These are phyloP conservation scores for Columba livia DNA, from an alignment of 2,113 vertebrate genomes.

Conservation along the genomic window DNA sequence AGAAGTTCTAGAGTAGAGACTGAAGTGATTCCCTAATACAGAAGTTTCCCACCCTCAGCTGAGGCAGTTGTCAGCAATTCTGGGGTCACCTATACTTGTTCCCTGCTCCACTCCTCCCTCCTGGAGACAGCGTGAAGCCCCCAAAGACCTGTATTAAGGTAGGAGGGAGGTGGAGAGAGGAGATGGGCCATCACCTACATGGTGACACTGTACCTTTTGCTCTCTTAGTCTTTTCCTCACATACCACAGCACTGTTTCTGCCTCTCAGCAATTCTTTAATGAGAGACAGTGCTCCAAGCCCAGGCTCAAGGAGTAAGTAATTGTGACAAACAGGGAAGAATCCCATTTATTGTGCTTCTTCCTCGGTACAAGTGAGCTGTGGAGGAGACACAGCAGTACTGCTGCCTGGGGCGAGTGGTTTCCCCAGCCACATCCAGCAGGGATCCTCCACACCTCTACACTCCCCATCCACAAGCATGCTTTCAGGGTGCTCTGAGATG, in stretches of 20 bases:
- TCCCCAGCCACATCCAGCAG: neutral
- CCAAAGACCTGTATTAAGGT: neutral
- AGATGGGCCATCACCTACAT: neutral
- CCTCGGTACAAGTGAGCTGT: neutral
- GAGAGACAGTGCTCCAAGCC: neutral
- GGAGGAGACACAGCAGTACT: neutral
- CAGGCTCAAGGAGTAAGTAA: neutral
- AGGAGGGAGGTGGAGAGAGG: neutral
- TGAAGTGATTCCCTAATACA: neutral
- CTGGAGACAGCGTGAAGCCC: neutral
- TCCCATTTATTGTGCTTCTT: neutral
- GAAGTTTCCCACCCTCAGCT: neutral
- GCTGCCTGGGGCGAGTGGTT: neutral
- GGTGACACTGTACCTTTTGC: neutral
- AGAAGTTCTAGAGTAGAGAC: neutral
- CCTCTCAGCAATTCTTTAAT: neutral
- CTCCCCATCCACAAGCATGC: neutral
- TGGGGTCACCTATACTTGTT: neutral
- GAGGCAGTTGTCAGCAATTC: neutral
- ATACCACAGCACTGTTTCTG: neutral
- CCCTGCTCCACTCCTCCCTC: fast-evolving
- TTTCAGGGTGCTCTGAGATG: neutral
- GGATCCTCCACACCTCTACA: neutral
- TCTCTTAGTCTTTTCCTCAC: neutral
- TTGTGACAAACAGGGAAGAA: neutral